Evolutionary conservation across 1,140 invertebrate genomes (phyloP), one percentile per base, ranked within the genome.

Genomic region (Aphaenogaster ashmeadi): DNA sequence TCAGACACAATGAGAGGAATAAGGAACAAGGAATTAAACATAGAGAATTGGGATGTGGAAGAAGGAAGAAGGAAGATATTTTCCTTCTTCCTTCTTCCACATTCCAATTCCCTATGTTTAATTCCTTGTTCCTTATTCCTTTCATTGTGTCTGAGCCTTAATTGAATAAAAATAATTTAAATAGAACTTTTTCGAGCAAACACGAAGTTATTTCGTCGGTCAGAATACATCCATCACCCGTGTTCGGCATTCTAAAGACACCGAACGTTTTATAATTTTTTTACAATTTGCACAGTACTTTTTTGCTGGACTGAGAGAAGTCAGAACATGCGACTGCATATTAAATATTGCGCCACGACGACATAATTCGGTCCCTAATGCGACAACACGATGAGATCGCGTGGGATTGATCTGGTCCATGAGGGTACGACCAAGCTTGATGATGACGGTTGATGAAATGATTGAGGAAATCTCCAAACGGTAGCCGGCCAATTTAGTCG

Each of bases 391-490:
- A 93, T 92, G 86, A 88, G 86, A 93, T 92, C 88, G 92, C 92
- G 91, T 92, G 87, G 89, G 88, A 93, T 77, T 88, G 86, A 85
- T 80, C 75, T 91, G 88, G 84, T 86, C 83, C 67, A 91, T 66
- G 67, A 91, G 81, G 77, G 71, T 66, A 77, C 83, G 47, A 80
- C 50, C 50, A 66, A 52, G 56, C 54, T 58, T 88, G 90, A 91
- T 88, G 88, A 86, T 87, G 71, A 60, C 18, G 44, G 60, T 84
- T 92, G 89, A 93, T 93, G 91, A 90, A 93, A 93, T 92, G 92
- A 93, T 93, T 92, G 93, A 93, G 93, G 93, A 93, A 93, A 93
- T 93, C 91, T 93, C 72, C 87, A 92, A 92, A 91, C 88, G 78
- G 88, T 89, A 88, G 87, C 56, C 54, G 58, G 47, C 64, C 87